Conservation (phyloP, 2,797 vertebrate genomes). For the Semaprochilodus insignis region DNA sequence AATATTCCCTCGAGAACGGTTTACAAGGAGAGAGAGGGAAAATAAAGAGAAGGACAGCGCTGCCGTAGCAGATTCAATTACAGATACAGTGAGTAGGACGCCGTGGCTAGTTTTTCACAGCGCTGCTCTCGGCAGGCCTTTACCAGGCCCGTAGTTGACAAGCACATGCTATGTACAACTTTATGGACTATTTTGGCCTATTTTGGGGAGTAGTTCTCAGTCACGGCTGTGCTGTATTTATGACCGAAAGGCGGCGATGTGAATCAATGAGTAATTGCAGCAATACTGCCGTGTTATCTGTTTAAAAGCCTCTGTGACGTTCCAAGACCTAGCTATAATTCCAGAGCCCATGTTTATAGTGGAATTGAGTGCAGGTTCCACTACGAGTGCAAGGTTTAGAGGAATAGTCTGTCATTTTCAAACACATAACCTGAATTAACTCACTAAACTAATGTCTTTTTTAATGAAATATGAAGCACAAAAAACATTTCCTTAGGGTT, state of each 20-base stretch:
- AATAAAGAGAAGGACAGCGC: slow-evolving; percentile 9
- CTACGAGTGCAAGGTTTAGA: background rate
- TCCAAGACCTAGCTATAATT: background rate
- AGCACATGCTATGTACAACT: background rate
- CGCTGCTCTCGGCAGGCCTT: background rate
- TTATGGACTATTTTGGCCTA: background rate
- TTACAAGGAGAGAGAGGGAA: slow-evolving; percentile 15
- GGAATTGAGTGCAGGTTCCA: background rate
- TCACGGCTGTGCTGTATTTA: background rate
- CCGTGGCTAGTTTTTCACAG: slow-evolving; percentile 19
- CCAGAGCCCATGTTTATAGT: background rate
- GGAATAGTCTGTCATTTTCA: background rate
- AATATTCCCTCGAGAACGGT: slow-evolving; percentile 10
- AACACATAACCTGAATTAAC: no score
- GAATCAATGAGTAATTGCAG: background rate
- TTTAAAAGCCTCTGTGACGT: background rate
- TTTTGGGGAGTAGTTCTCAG: background rate
- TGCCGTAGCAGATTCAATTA: slow-evolving; percentile 8
- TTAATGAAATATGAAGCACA: no score
- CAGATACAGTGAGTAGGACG: slow-evolving; percentile 2
- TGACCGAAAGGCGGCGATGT: background rate
- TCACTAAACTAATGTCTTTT: no score
- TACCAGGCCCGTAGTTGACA: background rate
- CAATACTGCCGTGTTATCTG: background rate
- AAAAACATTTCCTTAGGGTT: no score